Base-by-base conservation (phyloP, 2,113 vertebrate genomes). In the Gobiocypris rarus region DNA sequence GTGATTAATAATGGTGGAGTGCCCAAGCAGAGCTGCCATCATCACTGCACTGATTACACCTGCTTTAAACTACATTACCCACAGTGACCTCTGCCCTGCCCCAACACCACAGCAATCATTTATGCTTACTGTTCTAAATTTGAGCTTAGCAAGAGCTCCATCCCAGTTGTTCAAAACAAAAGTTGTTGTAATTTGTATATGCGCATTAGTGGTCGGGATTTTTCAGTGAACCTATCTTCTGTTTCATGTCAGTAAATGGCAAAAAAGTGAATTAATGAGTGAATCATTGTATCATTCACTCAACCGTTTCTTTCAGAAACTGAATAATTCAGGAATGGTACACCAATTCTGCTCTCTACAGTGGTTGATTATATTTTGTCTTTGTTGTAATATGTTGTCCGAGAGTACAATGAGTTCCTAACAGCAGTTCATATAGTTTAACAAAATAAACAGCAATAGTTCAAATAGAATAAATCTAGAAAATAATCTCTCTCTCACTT, bases 1-100 rank as follows among this genome's bases (percentile, higher is more conserved):
- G 28, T 87, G 86, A 87, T 84, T 87, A 84, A 87, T 84, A 78
- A 87, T 45, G n/a, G 28, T 75, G 83, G 63, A 77, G 41, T 82
- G 24, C 54, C 54, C 13, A 9, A 61, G 54, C 75, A 78, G 75
- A 38, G 52, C 50, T 77, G 26, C 77, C 79, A 79, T 81, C 70
- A 76, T 84, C 59, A 45, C 24, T 26, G 67, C 31, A 81, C 76
- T 28, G 19, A 69, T 84, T 86, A 43, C 50, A 84, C 48, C 54
- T 74, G 48, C 67, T 56, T 81, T 85, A 48, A 82, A 85, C 71
- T 58, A 54, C 58, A 83, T 77, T 83, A 83, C 41, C 75, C 65
- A 79, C 24, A 28, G 15, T 83, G 85, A 56, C 52, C 80, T 48
- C 52, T 76, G 63, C 54, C 63, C 22, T 83, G 63, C 61, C 24